A percentile compares a stretch with the other conserved stretches of the same genome.
These are phyloP conservation scores for Channa maculata DNA, from an alignment of 2,113 vertebrate species.

Conservation along the genomic window DNA sequence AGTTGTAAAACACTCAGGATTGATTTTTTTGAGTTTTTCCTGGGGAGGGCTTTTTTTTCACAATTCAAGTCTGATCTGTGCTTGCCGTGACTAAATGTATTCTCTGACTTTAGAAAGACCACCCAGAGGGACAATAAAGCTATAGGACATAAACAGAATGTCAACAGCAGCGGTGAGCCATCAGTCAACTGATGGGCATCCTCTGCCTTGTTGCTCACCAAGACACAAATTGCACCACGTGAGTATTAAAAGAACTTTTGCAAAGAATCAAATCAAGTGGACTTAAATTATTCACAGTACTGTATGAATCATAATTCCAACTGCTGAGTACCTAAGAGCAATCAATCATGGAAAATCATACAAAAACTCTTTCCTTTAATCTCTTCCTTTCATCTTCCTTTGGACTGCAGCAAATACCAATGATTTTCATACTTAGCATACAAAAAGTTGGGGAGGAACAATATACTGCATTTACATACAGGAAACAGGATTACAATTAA, in stretches of 20 bases:
- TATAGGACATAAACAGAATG: constrained; percentile 1
- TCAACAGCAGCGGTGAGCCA: constrained; percentile 28
- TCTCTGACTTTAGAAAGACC: constrained; percentile 30
- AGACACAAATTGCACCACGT: constrained; percentile 34
- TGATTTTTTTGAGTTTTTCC: constrained; percentile 31
- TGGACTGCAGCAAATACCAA: constrained; percentile 21
- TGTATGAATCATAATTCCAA: constrained; percentile 33
- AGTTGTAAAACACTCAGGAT: constrained; percentile 39
- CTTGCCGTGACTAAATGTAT: constrained; percentile 25
- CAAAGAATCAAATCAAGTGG: constrained; percentile 59
- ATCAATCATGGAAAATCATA: constrained; percentile 51
- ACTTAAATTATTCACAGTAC: constrained; percentile 27
- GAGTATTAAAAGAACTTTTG: constrained; percentile 51
- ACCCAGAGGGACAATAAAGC: neutral
- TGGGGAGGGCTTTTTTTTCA: neutral
- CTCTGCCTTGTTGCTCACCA: constrained; percentile 7
- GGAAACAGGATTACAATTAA: constrained; percentile 25
- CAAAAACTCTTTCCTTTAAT: constrained; percentile 34
- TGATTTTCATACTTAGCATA: constrained; percentile 28
- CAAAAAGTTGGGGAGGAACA: constrained; percentile 23
- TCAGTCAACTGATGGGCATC: constrained; percentile 27
- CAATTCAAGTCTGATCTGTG: neutral
- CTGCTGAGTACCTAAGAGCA: constrained; percentile 37
- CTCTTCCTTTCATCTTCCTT: constrained; percentile 18
- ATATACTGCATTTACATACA: constrained; percentile 32